Base-by-base conservation (phyloP, 2,888 invertebrate genomes). In the Loripinus fragilis region DNA sequence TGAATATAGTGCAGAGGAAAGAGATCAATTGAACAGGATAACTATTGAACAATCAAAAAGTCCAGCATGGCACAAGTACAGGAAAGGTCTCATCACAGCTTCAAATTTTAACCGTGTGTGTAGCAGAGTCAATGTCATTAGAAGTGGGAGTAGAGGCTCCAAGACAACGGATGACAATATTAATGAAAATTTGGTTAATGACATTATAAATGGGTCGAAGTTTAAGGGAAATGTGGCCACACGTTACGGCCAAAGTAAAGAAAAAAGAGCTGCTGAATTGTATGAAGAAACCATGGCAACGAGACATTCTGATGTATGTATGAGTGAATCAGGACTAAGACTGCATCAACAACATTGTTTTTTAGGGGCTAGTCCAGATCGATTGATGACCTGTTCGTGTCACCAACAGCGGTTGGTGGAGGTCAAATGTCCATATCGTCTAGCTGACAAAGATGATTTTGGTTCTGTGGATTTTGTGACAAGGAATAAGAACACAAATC, bases 351-450 rank as follows among this genome's bases (percentile, higher is more conserved):
- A 65, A 25, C 25, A 35, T n/a, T 23, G 20, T 38, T 75, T 20
- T 33, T 30, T 75, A n/a, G 76, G 71, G 10, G 70, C 66, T 35
- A 70, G 64, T 23, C 71, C 71, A 38, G 71, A 76, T 42, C 10
- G 70, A 76, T 71, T 71, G 23, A 28, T 76, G 17, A 8, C 8
- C 3, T 75, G 75, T 75, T 35, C 28, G 17, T 75, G 75, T 41
- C 75, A 75, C 70, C 55, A 68, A 42, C 28, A 69, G 41, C 38
- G 75, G 23, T 55, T 75, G n/a, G 20, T 69, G 33, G 69, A 60
- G 41, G 45, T 75, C 7, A 75, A 75, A 38, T 65, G 76, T 28
- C 71, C 76, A 33, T 71, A 71, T 42, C 70, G 42, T n/a, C 25
- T 45, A 25, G 52, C 50, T 20, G 35, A 42, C 2, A 35, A 20